Percentiles rank a stretch among this genome's conserved stretches.
phyloP scores from a whole-genome alignment of 2,888 invertebrate species.

The Notodonta dromedarius region DNA sequence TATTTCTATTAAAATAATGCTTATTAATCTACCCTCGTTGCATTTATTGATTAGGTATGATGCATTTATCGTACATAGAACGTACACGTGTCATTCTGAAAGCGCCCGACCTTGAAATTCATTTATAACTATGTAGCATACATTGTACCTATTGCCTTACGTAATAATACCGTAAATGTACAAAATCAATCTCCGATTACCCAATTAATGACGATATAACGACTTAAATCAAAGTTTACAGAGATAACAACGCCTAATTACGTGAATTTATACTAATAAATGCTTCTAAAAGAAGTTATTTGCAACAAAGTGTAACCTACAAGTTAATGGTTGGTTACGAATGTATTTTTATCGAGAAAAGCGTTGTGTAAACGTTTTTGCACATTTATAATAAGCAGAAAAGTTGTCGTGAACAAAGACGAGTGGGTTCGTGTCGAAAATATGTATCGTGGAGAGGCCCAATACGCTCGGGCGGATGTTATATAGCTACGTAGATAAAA shows the following conservation, averaged over 20 bases:
- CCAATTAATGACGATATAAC: constrained; percentile 52
- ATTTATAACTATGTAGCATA: constrained; percentile 56
- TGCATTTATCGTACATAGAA: constrained; percentile 46
- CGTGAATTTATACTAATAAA: constrained; percentile 39
- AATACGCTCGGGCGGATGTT: constrained; percentile 78
- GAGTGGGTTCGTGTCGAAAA: constrained; percentile 72
- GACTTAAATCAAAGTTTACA: constrained; percentile 59
- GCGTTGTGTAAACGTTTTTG: constrained; percentile 56
- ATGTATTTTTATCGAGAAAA: constrained; percentile 57
- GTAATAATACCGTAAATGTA: constrained; percentile 65
- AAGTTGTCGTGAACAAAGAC: constrained; percentile 79
- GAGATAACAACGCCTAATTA: constrained; percentile 45
- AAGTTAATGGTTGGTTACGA: constrained; percentile 44
- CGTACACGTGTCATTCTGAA: constrained; percentile 55
- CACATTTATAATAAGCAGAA: constrained; percentile 65
- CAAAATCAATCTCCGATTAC: constrained; percentile 60
- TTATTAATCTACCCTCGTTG: constrained; percentile 32
- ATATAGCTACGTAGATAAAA: constrained; percentile 84
- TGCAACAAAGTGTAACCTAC: constrained; percentile 64
- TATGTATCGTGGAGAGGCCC: constrained; percentile 76
- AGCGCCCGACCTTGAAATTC: constrained; percentile 73
- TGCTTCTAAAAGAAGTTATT: constrained; percentile 46
- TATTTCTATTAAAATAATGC: constrained; percentile 1
- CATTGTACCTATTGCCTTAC: constrained; percentile 67
- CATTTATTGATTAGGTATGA: constrained; percentile 35